Base-by-base conservation (phyloP, 2,888 invertebrate genomes). In the Alloplasta piceator region DNA sequence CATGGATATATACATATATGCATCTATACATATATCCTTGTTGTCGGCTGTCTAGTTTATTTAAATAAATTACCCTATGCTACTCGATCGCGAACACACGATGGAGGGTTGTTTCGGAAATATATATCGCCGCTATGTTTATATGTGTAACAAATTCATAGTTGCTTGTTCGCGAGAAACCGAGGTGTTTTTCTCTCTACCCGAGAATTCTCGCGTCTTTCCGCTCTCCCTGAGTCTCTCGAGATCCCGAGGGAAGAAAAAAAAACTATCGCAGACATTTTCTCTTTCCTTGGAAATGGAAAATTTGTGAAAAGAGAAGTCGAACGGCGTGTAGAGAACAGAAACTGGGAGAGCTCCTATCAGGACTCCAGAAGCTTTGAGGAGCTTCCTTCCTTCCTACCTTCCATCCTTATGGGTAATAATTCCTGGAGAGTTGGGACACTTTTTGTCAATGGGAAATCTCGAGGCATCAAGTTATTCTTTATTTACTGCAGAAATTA, bases 21-120 rank as follows among this genome's bases (percentile, higher is more conserved):
- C 16, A 68, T 55, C 48, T 43, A 56, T 9, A 74, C 39, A 58
- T 61, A 41, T 52, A 60, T 67, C 60, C 61, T 56, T 41, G 70
- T 70, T 70, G 81, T 78, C 66, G 70, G 66, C 60, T 58, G 75
- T 79, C 79, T 58, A 16, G 64, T 78, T 16, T 48, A 52, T 74
- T 50, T 48, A 48, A 78, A 82, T 82, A 78, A 82, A 71, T 71
- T 55, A 67, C 74, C 41, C 26, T 26, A 5, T 41, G 60, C 50
- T 73, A 26, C 77, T 77, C 70, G 58, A 70, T 79, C 58, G 58
- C 26, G 36, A 41, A 77, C 41, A 63, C 67, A 64, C 68, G 73
- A 41, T 26, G 26, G 70, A 66, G 58, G 36, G 14, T 10, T 71
- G 76, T 72, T 68, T 61, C 70, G 26, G 26, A 26, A 26, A 26